Evolutionary conservation across 2,888 invertebrate species (phyloP), one percentile per base, ranked within the genome.

Genomic region (Ochlodes sylvanus): DNA sequence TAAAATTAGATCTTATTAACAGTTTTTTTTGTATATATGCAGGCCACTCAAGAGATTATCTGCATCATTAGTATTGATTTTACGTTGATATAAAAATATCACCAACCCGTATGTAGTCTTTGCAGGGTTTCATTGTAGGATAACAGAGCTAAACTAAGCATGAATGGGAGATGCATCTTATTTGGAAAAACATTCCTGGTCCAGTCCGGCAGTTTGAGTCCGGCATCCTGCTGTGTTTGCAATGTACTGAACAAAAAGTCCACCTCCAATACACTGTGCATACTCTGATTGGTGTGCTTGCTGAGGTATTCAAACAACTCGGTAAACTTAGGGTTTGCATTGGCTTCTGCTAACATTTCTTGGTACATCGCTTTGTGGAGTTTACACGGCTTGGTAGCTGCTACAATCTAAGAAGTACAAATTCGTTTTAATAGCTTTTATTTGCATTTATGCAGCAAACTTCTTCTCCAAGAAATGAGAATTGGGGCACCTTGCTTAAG

Each of bases 201-300:
- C 97, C 97, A 97, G 54, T 94, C 92, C 0, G 97, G 97, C n/a
- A 98, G 84, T 56, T 94, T 92, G 42, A 97, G 88, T 10, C 95
- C 96, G 0, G 92, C 91, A 70, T 96, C 94, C 62, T 94, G 86
- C 63, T 94, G 89, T 12, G 96, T 94, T 79, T 95, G 94, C 7
- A 97, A 85, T 0, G 95, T 96, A 79, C 96, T 96, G 79, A 95
- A 97, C 10, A 97, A 84, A 61, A 94, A 94, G 83, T 97, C 97
- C 2, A 97, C 94, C 34, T 95, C 94, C n/a, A 95, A 83, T 6
- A 97, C 93, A 72, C 93, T 95, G 7, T 84, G 79, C 78, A 93
- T 83, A 55, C 81, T 89, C 73, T 93, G 88, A 68, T 93, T 93
- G 9, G 92, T 90, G 68, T 93, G 80, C 77, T 88, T 89, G 54